A percentile compares a stretch with the other conserved stretches of the same genome.
Evolutionary conservation across 2,797 vertebrate species (phyloP).

Genomic region (Mus minutoides): DNA sequence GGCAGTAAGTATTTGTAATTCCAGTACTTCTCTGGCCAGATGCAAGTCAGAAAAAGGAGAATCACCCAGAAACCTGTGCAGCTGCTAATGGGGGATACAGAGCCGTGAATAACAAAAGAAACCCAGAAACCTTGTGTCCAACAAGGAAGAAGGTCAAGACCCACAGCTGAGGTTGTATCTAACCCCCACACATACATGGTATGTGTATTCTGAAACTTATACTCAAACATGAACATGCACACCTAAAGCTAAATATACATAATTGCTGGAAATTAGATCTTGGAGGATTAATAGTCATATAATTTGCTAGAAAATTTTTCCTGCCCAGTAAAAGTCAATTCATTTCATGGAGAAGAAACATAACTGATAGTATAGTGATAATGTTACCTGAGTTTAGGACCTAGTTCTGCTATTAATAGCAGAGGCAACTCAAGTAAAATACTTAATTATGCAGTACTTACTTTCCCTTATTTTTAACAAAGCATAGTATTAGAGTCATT

Average conservation of each 20-base stretch:
- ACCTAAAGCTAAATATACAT: neutral
- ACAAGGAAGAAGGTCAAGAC: neutral
- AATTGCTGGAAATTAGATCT: neutral
- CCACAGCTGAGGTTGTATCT: no score
- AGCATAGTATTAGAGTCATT: neutral
- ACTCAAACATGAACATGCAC: neutral
- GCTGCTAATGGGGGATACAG: neutral
- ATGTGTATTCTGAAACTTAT: no score
- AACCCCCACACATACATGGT: no score
- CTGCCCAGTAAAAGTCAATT: neutral
- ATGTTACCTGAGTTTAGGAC: neutral
- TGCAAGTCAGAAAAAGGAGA: neutral
- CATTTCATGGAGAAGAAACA: neutral
- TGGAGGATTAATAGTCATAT: neutral
- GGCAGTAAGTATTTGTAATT: neutral
- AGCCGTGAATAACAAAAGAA: neutral
- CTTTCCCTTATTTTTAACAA: constrained; percentile 16
- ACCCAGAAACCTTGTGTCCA: neutral
- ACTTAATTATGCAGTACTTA: neutral
- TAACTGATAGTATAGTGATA: neutral
- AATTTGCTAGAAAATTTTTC: neutral
- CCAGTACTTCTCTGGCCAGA: neutral
- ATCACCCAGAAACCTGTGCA: no score
- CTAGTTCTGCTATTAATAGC: neutral
- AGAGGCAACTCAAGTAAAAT: neutral